These are phyloP conservation scores for Osmoderma eremita DNA, from an alignment of 2,888 invertebrate genomes.

Conservation along the genomic window DNA sequence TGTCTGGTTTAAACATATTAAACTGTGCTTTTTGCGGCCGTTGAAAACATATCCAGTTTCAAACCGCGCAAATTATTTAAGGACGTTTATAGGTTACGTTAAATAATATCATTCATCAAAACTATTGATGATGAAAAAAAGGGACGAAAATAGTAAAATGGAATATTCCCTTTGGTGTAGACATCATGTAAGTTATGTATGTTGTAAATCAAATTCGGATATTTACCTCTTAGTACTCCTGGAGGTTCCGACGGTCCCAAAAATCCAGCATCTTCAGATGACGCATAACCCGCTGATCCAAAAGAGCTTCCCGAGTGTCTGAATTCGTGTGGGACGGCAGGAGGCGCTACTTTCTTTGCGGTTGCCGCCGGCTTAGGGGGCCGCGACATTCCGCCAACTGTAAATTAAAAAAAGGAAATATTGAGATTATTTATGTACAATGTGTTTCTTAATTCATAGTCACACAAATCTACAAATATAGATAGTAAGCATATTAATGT, in stretches of 20 bases:
- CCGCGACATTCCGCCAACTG: conserved; percentile 92
- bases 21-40: background rate
- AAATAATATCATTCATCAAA: too few species aligned
- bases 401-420: conserved; percentile 64
- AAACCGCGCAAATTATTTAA: too few species aligned
- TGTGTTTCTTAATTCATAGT: too few species aligned
- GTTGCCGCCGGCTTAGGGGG: conserved; percentile 84
- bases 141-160: too few species aligned
- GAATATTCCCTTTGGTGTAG: too few species aligned
- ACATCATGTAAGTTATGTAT: background rate
- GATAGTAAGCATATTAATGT: too few species aligned
- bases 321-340: conserved; percentile 84
- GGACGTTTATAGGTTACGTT: too few species aligned
- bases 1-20: conserved; percentile 9
- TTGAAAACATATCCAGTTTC: conserved; percentile 1
- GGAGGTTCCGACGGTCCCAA: conserved; percentile 68
- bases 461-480: too few species aligned
- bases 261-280: conserved; percentile 78
- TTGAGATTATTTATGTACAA: conserved; percentile 26
- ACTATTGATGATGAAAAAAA: too few species aligned
- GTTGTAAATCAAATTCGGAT: background rate
- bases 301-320: conserved; percentile 84
- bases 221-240: conserved; percentile 60
- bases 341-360: conserved; percentile 91
- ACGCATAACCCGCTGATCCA: conserved; percentile 81